These are phyloP conservation scores for Sapajus apella DNA, from an alignment of 2,113 vertebrate species.

Conservation along the genomic window DNA sequence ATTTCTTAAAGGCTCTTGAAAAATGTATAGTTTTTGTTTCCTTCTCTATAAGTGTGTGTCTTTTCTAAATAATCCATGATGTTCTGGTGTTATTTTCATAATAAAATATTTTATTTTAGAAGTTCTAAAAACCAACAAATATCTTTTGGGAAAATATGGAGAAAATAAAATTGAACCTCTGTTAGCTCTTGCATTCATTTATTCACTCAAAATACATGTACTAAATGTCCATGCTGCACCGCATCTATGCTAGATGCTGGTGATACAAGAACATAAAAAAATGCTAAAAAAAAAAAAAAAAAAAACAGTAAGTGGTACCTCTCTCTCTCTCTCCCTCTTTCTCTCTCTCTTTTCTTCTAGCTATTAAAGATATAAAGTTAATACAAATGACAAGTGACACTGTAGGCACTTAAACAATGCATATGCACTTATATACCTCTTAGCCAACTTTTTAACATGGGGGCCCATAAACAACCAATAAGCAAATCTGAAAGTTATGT, in stretches of 20 bases:
- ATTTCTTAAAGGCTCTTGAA: not conserved
- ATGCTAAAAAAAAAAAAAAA: not conserved
- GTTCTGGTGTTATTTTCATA: not conserved
- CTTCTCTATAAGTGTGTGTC: not conserved
- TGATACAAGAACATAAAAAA: not conserved
- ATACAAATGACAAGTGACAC: not conserved
- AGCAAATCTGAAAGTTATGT: not conserved
- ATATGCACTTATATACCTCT: not conserved
- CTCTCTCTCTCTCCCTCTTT: not conserved
- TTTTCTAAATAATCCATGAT: not conserved
- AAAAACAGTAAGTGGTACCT: not conserved
- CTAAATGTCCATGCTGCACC: not conserved
- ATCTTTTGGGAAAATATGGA: not conserved
- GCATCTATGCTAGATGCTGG: not conserved
- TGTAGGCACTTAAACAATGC: not conserved
- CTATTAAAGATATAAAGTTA: not conserved
- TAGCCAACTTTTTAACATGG: not conserved
- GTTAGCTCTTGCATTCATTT: not conserved
- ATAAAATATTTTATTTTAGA: not conserved
- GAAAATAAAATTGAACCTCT: slow-evolving; percentile 13
- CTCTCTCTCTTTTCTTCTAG: not conserved
- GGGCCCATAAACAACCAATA: not conserved
- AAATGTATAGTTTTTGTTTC: not conserved
- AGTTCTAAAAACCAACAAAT: not conserved
- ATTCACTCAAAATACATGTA: not conserved